Percentiles rank a stretch among this genome's conserved stretches.
Evolutionary conservation across 2,113 vertebrate species (phyloP).

Genomic region (Podarcis cretensis): DNA sequence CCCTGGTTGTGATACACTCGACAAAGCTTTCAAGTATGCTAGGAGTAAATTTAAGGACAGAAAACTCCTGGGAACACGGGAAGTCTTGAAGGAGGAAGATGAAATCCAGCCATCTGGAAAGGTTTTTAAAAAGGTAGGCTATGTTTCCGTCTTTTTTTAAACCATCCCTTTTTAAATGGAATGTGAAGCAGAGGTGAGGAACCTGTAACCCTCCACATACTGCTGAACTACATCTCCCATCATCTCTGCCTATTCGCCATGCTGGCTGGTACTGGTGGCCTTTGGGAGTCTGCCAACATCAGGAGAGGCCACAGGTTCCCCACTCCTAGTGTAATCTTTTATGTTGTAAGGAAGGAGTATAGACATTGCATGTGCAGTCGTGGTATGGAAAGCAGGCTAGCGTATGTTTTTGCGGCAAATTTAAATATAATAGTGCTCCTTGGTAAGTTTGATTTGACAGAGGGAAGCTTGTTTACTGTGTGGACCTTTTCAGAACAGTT

Average conservation of each 20-base stretch:
- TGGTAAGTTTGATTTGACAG: neutral
- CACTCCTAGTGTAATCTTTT: no score
- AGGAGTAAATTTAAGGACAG: slow-evolving; percentile 81
- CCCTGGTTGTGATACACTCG: slow-evolving; percentile 88
- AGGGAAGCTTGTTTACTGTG: neutral
- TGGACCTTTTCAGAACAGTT: neutral
- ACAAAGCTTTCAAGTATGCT: slow-evolving; percentile 87
- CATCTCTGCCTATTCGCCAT: no score
- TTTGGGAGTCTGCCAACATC: no score
- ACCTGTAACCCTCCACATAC: no score
- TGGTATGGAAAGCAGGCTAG: neutral
- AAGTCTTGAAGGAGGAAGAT: slow-evolving; percentile 92
- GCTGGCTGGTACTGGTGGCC: no score
- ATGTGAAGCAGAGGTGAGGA: neutral
- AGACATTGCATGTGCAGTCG: neutral
- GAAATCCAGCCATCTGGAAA: slow-evolving; percentile 93
- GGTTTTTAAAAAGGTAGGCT: slow-evolving; percentile 93
- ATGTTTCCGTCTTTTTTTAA: neutral
- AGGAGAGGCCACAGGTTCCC: no score
- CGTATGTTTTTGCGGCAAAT: neutral
- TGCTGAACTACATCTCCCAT: no score
- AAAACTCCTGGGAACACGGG: slow-evolving; percentile 90
- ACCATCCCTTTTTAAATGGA: neutral
- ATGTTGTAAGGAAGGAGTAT: no score
- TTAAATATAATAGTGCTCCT: neutral